Evolutionary conservation across 2,888 invertebrate genomes (phyloP).

Genomic region (Oligia strigilis): DNA sequence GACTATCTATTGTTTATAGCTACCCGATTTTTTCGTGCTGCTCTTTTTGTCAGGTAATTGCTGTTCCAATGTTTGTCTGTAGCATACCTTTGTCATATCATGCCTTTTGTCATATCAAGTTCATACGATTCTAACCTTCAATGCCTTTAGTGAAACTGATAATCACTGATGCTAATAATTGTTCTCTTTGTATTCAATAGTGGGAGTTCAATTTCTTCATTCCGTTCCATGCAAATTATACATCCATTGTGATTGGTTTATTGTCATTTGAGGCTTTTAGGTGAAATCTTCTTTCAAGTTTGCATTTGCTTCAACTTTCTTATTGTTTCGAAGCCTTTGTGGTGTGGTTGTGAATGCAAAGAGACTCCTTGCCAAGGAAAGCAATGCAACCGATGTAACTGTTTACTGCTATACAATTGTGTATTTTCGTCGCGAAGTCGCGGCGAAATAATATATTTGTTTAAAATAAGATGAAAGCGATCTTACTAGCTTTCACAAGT

Average conservation of each 20-base stretch:
- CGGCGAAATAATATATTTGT: conserved; percentile 65
- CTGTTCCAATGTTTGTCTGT: conserved; percentile 15
- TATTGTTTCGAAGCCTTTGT: conserved; percentile 45
- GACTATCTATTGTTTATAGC: not conserved
- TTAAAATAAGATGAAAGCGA: conserved; percentile 64
- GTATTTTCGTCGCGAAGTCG: conserved; percentile 45
- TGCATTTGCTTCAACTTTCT: conserved; percentile 59
- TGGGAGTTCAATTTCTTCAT: conserved; percentile 64
- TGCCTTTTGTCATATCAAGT: conserved; percentile 19
- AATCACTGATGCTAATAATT: conserved; percentile 42
- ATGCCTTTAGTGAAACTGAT: conserved; percentile 35
- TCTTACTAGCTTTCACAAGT: conserved; percentile 67
- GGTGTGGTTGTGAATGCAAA: conserved; percentile 59
- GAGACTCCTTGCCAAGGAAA: conserved; percentile 54
- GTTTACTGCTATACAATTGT: conserved; percentile 43
- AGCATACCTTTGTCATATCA: not conserved
- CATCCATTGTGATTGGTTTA: conserved; percentile 60
- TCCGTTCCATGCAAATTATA: conserved; percentile 58
- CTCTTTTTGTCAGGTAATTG: conserved; percentile 10
- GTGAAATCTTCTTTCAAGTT: conserved; percentile 56
- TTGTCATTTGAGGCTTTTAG: conserved; percentile 52
- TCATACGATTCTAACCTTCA: conserved; percentile 33
- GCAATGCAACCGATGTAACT: conserved; percentile 49
- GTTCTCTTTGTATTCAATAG: conserved; percentile 53
- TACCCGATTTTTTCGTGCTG: not conserved